Conservation (phyloP, 2,888 invertebrate species). For the Cistogaster globosa region DNA sequence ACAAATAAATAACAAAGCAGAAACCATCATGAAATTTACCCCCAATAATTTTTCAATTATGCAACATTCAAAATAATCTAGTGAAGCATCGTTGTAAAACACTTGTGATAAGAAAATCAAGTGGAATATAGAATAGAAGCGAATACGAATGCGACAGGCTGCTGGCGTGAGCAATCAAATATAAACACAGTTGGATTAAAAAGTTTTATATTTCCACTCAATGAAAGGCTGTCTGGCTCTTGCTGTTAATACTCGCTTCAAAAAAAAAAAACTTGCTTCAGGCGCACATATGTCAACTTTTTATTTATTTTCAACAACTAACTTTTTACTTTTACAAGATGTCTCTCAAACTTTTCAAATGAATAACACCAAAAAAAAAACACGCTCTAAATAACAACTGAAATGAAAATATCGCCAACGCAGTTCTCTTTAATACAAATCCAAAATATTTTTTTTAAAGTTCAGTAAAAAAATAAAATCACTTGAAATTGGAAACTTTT, state of each 20-base stretch:
- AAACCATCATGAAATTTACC: slow-evolving; percentile 60
- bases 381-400: slow-evolving; percentile 55
- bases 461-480: slow-evolving; percentile 69
- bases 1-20: slow-evolving; percentile 13
- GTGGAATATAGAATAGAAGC: slow-evolving; percentile 46
- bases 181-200: slow-evolving; percentile 63
- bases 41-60: slow-evolving; percentile 80
- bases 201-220: slow-evolving; percentile 73
- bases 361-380: slow-evolving; percentile 30
- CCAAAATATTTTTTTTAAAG: slow-evolving; percentile 46
- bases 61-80: slow-evolving; percentile 76
- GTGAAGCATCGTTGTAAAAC: slow-evolving; percentile 73
- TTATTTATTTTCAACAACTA: slow-evolving; percentile 73
- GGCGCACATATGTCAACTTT: slow-evolving; percentile 83
- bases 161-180: slow-evolving; percentile 28
- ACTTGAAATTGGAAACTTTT: slow-evolving; percentile 82
- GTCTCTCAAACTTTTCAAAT: slow-evolving; percentile 57
- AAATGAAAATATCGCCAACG: slow-evolving; percentile 63
- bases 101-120: slow-evolving; percentile 74
- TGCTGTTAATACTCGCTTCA: slow-evolving; percentile 75
- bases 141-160: slow-evolving; percentile 19
- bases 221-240: slow-evolving; percentile 72
- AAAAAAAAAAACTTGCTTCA: slow-evolving; percentile 78
- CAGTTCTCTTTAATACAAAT: slow-evolving; percentile 31
- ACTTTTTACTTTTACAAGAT: slow-evolving; percentile 62